Evolutionary conservation across 2,113 vertebrate genomes (phyloP).

Genomic region (Xyrauchen texanus): DNA sequence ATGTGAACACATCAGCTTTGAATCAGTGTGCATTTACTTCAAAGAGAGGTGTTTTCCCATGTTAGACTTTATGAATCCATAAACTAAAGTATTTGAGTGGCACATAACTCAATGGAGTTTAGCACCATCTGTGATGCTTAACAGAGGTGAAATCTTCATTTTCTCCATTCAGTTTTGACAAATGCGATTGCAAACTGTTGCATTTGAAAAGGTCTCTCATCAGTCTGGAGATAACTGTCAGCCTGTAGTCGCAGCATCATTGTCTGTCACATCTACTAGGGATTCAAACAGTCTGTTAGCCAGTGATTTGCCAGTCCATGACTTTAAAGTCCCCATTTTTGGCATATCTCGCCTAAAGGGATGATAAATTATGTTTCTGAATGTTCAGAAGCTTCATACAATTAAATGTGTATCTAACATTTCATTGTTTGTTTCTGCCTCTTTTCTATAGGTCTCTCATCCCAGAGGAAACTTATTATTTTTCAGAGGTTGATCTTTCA

Average conservation of each 20-base stretch:
- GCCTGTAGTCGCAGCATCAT: neutral
- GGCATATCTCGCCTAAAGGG: neutral
- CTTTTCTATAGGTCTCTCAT: neutral
- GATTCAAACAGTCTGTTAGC: conserved; percentile 10
- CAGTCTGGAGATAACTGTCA: conserved; percentile 20
- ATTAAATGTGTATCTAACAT: neutral
- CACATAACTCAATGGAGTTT: conserved; percentile 1
- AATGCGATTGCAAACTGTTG: conserved; percentile 4
- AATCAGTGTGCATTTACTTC: too few relatives aligned
- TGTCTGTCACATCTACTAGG: conserved; percentile 23
- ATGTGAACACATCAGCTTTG: too few relatives aligned
- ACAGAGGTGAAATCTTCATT: conserved; percentile 23
- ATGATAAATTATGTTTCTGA: neutral
- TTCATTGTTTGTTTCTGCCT: conserved; percentile 5
- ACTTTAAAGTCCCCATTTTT: neutral
- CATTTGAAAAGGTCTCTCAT: conserved; percentile 27
- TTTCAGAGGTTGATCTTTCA: too few relatives aligned
- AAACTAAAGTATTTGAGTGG: neutral
- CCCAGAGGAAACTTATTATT: neutral
- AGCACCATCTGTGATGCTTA: conserved; percentile 21
- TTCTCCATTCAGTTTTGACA: conserved; percentile 26
- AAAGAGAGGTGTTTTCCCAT: too few relatives aligned
- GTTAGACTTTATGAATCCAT: too few relatives aligned
- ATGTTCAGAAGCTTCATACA: neutral
- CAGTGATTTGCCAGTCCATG: conserved; percentile 12